Evolutionary conservation across 2,888 invertebrate genomes (phyloP), one percentile per base, ranked within the genome.

Genomic region (Lasioglossum marginatum): DNA sequence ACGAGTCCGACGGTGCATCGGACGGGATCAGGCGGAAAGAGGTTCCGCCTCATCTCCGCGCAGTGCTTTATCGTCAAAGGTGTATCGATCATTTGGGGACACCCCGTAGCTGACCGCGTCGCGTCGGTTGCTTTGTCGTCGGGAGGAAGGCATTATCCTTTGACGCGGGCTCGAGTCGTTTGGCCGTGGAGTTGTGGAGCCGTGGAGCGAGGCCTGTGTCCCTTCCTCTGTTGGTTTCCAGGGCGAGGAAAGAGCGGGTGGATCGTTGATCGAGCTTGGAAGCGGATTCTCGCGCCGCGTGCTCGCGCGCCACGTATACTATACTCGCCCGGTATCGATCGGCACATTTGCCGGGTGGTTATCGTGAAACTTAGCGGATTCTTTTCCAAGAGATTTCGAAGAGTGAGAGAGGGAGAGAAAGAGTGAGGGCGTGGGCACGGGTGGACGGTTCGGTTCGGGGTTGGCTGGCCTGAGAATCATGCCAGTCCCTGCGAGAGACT

Each of bases 301-400:
- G 80, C 68, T 63, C 77, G 12, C 76, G 14, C 76, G 72, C 83
- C 87, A 80, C 90, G 73, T 52, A 52, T 31, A 68, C 68, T 23
- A 86, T 88, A 83, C 84, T 76, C 77, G 79, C 66, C 43, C 68
- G 86, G 74, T 81, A 85, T 90, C 87, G 89, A 87, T 90, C 90
- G 80, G 45, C n/a, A 68, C 83, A 82, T 81, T 77, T 71, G 79
- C 63, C 82, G 76, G 37, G 52, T 81, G 87, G 88, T 89, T 86
- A 87, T 89, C 86, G 90, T 78, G 79, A 80, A 88, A 90, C 88
- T 91, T 90, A 87, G 87, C 89, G 79, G 86, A 89, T 89, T 89
- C 91, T 91, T 90, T 88, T 86, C 80, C 87, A 57, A 81, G 77
- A 82, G 87, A 87, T 88, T 88, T 89, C 79, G 79, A 82, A 27